Evolutionary conservation across 2,113 vertebrate genomes (phyloP).

Genomic region (Euleptes europaea): DNA sequence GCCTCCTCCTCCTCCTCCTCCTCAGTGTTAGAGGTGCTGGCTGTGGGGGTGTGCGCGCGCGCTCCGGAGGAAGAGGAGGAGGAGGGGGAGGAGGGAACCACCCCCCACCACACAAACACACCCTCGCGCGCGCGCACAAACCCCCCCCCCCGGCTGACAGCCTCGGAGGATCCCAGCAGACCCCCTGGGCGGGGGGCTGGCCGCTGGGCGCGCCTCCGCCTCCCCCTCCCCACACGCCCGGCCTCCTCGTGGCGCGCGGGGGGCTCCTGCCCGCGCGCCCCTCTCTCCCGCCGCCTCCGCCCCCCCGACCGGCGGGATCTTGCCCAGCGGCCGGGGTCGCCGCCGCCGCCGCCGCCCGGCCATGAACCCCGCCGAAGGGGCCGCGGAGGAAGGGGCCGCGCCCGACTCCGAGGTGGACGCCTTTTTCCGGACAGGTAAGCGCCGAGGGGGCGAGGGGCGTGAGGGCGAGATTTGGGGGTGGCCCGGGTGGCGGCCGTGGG

Average conservation of each 20-base stretch:
- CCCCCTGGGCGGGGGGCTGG: conserved; percentile 49
- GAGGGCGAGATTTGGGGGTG: conserved; percentile 12
- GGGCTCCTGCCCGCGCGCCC: conserved; percentile 16
- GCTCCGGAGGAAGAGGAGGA: not conserved
- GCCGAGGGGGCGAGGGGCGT: conserved; percentile 8
- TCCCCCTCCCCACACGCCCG: conserved; percentile 35
- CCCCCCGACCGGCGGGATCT: conserved; percentile 65
- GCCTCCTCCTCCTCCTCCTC: too few relatives aligned
- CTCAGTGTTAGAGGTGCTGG: too few relatives aligned
- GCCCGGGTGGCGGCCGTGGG: conserved; percentile 30
- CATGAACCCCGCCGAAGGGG: conserved; percentile 85
- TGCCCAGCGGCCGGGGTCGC: conserved; percentile 60
- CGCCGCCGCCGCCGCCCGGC: conserved; percentile 64
- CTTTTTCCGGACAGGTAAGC: conserved; percentile 88
- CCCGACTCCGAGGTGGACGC: conserved; percentile 86
- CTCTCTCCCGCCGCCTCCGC: conserved; percentile 51
- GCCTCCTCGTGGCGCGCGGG: not conserved
- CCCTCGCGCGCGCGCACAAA: not conserved
- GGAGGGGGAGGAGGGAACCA: conserved; percentile 1
- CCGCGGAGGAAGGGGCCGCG: conserved; percentile 83
- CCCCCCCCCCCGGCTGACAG: conserved; percentile 17
- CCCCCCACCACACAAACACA: not conserved
- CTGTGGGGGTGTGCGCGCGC: not conserved
- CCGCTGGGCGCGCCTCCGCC: conserved; percentile 62
- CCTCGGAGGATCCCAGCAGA: conserved; percentile 7